Conservation (phyloP, 2,797 vertebrate species). For the Sebastes oblongus region DNA sequence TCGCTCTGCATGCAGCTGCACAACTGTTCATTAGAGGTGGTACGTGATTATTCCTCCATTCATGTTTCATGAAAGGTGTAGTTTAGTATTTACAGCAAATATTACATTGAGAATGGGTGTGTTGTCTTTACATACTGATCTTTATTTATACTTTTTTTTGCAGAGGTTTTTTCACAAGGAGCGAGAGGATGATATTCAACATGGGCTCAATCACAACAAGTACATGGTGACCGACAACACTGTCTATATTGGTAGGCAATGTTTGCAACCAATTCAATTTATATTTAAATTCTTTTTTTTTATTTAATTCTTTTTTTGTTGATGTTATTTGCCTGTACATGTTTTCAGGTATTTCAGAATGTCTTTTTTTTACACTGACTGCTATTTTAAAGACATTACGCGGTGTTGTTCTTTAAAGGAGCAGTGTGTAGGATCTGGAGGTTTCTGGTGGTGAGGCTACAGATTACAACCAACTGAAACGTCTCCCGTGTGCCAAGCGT, state of each 20-base stretch:
- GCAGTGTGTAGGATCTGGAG: neutral
- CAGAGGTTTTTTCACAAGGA: conserved; percentile 91
- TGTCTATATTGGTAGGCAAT: conserved; percentile 88
- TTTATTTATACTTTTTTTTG: neutral
- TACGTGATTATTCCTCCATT: conserved; percentile 69
- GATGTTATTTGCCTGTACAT: neutral
- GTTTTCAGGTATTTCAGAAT: neutral
- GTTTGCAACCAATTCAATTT: neutral
- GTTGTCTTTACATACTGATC: neutral
- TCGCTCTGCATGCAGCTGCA: conserved; percentile 88
- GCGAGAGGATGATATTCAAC: conserved; percentile 80
- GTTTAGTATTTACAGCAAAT: neutral
- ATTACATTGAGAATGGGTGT: neutral
- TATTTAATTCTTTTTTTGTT: neutral
- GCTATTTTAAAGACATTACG: neutral
- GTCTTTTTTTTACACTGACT: neutral
- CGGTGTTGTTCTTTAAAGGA: neutral
- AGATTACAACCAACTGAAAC: too few relatives aligned
- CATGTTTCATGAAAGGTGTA: neutral
- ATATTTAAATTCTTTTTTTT: neutral
- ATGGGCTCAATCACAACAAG: conserved; percentile 91
- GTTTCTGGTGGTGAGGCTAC: too few relatives aligned
- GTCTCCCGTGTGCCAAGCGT: too few relatives aligned
- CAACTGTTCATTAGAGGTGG: conserved; percentile 92
- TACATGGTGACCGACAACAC: conserved; percentile 93